Base-by-base conservation (phyloP, 2,888 invertebrate species). In the Phortica magna region DNA sequence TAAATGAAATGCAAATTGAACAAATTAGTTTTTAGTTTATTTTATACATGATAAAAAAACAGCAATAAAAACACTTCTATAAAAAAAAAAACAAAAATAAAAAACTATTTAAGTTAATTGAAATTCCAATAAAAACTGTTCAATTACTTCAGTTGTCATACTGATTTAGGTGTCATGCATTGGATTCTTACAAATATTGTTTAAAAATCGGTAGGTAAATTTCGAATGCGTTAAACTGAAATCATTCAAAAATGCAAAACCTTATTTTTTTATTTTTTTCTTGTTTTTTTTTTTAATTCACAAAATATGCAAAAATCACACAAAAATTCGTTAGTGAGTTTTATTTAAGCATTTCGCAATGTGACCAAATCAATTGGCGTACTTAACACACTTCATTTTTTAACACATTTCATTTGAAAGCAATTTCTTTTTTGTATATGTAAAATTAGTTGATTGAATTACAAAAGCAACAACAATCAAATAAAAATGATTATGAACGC, bases 151-250 rank as follows among this genome's bases (percentile, higher is more conserved):
- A 88, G 81, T 80, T 9, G 75, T 79, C 74, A 74, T 79, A 78
- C 78, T 79, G 82, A 85, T 89, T 78, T 88, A 91, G 89, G 84
- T 85, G 80, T 84, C 84, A 79, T 79, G 86, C 86, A 82, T 85
- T 85, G 90, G 91, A 89, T 81, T 87, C 78, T 85, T 82, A 81
- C 83, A 87, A 84, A 81, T 84, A 80, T 82, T 88, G 80, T 83
- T 85, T 83, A 82, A 81, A 80, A 81, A 84, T 83, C 87, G 91
- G 90, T 91, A 90, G 90, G 91, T 91, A 90, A 88, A 82, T 82
- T 85, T 61, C 53, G 42, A 55, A 53, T 75, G 83, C 80, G 77
- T 12, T 81, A 81, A 75, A 75, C 75, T 78, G 78, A 78, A 78
- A 48, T 17, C 31, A 39, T 55, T 43, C 17, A 75, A 71, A 61